These are phyloP conservation scores for Ophraella communa DNA, from an alignment of 2,888 invertebrate genomes.

Conservation along the genomic window DNA sequence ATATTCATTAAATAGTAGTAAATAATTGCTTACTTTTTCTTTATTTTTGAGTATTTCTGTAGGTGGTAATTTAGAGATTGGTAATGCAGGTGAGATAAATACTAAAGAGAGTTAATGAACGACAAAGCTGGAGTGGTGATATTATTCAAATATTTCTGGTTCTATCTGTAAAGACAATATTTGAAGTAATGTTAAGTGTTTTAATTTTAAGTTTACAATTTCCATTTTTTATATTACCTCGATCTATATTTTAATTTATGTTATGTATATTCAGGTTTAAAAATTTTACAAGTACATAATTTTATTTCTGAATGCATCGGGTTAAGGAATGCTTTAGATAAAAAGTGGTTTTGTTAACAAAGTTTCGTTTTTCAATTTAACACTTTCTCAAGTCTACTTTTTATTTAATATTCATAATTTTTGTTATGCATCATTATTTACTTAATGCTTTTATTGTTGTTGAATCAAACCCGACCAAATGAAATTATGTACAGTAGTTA, in stretches of 20 bases:
- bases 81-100: background rate
- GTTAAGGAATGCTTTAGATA: no score
- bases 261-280: background rate
- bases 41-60: no score
- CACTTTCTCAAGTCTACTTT: background rate
- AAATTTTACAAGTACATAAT: background rate
- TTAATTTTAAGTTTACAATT: constrained; percentile 1
- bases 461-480: background rate
- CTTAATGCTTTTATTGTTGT: background rate
- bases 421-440: background rate
- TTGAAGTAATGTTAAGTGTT: background rate
- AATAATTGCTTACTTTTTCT: no score
- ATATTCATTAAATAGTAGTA: no score
- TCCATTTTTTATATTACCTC: background rate
- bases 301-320: background rate
- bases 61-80: no score
- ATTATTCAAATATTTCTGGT: background rate
- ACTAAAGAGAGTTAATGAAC: background rate
- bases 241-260: background rate
- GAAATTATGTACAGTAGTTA: background rate
- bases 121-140: constrained; percentile 6
- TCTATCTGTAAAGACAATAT: background rate
- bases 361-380: no score
- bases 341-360: no score
- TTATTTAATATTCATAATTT: background rate